Conservation (phyloP, 2,797 vertebrate genomes). For the Artibeus jamaicensis region DNA sequence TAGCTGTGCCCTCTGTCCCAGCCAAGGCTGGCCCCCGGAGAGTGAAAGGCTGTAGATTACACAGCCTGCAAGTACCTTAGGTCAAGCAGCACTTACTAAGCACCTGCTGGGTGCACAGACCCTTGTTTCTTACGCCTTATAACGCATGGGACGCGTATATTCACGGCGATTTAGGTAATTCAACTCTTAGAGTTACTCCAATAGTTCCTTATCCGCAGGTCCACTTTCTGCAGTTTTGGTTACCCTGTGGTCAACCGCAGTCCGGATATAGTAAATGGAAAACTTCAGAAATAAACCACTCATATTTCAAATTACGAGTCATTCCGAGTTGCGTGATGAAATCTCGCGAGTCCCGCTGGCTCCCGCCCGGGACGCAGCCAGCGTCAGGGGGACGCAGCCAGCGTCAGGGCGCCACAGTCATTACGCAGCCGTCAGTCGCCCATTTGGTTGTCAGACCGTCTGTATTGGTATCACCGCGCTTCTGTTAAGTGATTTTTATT, state of each 20-base stretch:
- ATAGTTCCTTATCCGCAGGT: background rate
- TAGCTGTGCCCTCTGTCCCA: background rate
- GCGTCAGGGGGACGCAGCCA: background rate
- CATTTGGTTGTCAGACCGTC: rapidly evolving
- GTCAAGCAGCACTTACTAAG: background rate
- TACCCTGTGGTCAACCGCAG: background rate
- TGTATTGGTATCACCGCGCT: too few relatives aligned
- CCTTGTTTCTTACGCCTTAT: background rate
- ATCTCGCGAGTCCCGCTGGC: background rate
- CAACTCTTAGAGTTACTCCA: background rate
- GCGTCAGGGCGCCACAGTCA: background rate
- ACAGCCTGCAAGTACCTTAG: background rate
- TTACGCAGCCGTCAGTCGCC: too few relatives aligned
- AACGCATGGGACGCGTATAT: background rate
- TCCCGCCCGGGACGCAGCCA: background rate
- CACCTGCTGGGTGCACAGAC: background rate
- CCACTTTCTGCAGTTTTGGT: background rate
- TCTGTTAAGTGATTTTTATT: background rate
- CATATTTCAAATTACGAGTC: background rate
- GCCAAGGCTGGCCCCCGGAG: background rate
- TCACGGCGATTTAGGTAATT: background rate
- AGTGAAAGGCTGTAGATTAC: background rate
- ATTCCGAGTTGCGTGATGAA: background rate
- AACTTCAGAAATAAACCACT: background rate
- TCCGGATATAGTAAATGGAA: background rate